These are phyloP conservation scores for Lordiphosa fenestrarum DNA, from an alignment of 2,888 invertebrate species.

Conservation along the genomic window DNA sequence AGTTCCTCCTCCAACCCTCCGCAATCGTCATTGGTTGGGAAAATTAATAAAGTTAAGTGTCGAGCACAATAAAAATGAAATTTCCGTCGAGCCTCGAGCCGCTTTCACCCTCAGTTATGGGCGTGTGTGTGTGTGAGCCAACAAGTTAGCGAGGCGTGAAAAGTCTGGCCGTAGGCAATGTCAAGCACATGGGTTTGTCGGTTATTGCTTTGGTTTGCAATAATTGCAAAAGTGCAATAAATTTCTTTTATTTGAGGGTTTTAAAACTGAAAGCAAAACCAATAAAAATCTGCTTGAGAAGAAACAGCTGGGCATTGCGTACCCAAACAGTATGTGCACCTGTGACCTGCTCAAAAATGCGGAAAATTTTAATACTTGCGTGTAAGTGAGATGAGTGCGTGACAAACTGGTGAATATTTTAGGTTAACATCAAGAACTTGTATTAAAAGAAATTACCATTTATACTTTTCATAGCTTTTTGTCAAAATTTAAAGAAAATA, in stretches of 20 bases:
- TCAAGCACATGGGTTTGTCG: constrained; percentile 46
- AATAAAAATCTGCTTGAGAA: constrained; percentile 4
- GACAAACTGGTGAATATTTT: not conserved
- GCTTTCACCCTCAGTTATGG: constrained; percentile 3
- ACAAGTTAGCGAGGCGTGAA: constrained; percentile 65
- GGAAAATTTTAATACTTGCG: constrained; percentile 1
- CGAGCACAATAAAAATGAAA: constrained; percentile 69
- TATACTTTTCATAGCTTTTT: too few relatives aligned
- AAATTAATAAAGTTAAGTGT: constrained; percentile 75
- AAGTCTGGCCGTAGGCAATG: constrained; percentile 42
- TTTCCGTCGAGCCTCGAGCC: constrained; percentile 38
- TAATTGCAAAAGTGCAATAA: constrained; percentile 69
- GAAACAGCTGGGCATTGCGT: not conserved
- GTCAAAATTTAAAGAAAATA: too few relatives aligned
- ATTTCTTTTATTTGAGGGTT: constrained; percentile 56
- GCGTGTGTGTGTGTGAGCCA: constrained; percentile 5
- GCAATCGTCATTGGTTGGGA: constrained; percentile 59
- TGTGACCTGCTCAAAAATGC: constrained; percentile 7
- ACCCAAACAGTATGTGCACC: not conserved
- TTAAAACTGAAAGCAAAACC: constrained; percentile 34
- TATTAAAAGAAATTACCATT: too few relatives aligned
- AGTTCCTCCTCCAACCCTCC: constrained; percentile 2
- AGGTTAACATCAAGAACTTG: too few relatives aligned
- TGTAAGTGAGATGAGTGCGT: too few relatives aligned
- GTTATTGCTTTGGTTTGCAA: constrained; percentile 69